Base-by-base conservation (phyloP, 2,113 vertebrate species). In the Dromaius novaehollandiae region DNA sequence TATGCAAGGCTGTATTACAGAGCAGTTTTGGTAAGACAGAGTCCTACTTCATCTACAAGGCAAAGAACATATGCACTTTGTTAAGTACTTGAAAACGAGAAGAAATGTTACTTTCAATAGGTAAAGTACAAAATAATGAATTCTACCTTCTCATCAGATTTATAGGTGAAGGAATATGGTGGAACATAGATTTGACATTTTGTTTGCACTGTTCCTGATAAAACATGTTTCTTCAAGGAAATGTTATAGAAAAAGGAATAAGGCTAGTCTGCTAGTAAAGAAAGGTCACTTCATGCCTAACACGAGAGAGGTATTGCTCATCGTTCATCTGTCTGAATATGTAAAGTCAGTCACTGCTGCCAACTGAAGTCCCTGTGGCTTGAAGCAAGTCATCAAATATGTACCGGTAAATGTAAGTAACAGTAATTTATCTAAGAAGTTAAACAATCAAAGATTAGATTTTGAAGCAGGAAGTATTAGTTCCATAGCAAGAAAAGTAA, bases 231-330 rank as follows among this genome's bases (percentile, higher is more conserved):
- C 44, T 32, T 76, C 50, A 86, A 82, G 32, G 82, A 85, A 56
- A 64, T 76, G 19, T 89, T 60, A 42, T 22, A 40, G 28, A 68
- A 83, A 50, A 8, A 75, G 25, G 65, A 91, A 30, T 64, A 58
- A 86, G 76, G 22, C 70, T 81, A 53, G 73, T 53, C 48, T 95
- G 88, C 91, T 81, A 94, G 77, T 93, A 89, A 71, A 94, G 80
- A 87, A 92, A 79, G 77, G 28, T 66, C 38, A 90, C 64, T 74
- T 22, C 3, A 2, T 90, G 93, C 79, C 85, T 91, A 90, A 93
- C 16, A 30, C 36, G 66, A 91, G n/a, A 65, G 7, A 85, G 38
- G 78, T 82, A 81, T 81, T 95, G 56, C 73, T 96, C 81, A 94
- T 13, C 20, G 20, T 77, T 89, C 71, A 90, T 25, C 36, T 69